These are phyloP conservation scores for Globodera rostochiensis DNA, from an alignment of 1,140 invertebrate species.

Conservation along the genomic window DNA sequence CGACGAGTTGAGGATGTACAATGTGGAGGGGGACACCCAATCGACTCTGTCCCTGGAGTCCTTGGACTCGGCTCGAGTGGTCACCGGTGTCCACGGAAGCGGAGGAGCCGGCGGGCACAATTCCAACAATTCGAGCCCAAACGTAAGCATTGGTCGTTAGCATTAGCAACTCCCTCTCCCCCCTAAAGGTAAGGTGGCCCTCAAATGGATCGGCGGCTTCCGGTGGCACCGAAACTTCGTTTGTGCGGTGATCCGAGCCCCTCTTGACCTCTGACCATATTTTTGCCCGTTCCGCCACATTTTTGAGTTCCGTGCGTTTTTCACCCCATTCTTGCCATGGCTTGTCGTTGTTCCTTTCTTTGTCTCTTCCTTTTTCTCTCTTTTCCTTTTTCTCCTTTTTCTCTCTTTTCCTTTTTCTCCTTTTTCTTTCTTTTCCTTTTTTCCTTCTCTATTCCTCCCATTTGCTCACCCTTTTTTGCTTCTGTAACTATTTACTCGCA, in stretches of 20 bases:
- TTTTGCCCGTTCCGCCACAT: slow-evolving; percentile 9
- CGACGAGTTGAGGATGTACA: slow-evolving; percentile 63
- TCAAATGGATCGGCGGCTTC: slow-evolving; percentile 23
- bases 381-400: not conserved
- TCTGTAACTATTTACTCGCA: no score
- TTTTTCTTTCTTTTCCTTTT: not conserved
- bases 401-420: not conserved
- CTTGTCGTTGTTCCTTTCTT: not conserved
- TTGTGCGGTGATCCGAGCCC: slow-evolving; percentile 16
- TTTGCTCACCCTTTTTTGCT: not conserved
- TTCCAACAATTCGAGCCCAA: not conserved
- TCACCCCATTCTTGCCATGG: not conserved
- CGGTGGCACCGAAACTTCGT: slow-evolving; percentile 26
- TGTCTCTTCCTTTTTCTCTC: not conserved
- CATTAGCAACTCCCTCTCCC: not conserved
- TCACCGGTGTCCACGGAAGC: not conserved
- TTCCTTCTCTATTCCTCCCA: not conserved
- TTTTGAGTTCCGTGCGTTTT: not conserved
- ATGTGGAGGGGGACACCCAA: slow-evolving; percentile 62
- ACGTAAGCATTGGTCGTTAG: not conserved
- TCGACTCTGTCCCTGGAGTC: slow-evolving; percentile 62
- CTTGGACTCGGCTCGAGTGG: slow-evolving; percentile 48
- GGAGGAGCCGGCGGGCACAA: not conserved
- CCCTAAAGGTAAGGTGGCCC: slow-evolving; percentile 24
- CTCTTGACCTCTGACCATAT: not conserved